Base-by-base conservation (phyloP, 2,888 invertebrate genomes). In the Sminthurinus aureus region DNA sequence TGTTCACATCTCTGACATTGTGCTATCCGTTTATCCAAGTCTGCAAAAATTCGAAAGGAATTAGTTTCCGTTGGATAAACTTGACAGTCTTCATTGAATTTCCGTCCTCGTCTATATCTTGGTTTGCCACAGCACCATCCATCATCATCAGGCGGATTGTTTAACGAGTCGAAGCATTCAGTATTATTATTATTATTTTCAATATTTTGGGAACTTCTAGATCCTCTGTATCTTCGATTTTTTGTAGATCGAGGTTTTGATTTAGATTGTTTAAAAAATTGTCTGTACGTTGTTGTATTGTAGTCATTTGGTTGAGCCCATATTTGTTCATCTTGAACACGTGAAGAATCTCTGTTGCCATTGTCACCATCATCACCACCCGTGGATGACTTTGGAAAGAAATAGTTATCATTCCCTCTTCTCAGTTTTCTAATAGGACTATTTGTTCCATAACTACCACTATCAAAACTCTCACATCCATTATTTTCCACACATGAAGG, bases 51-150 rank as follows among this genome's bases (percentile, higher is more conserved):
- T 38, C 58, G n/a, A 50, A 79, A 79, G 18, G 73, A 67, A 3
- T 22, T 24, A 11, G 13, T 22, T 58, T 73, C 52, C 4, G 26
- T 13, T 12, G 51, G 73, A 73, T 58, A 58, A 69, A 13, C 20
- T 24, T 73, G 73, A 73, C 58, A 73, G n/a, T 52, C 73, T 52
- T 51, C 73, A 51, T 81, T 38, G 67, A 79, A 81, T 52, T 50
- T 71, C 13, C 73, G 20, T 52, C 80, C 80, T 58, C 74, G n/a
- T 52, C 80, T n/a, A 52, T 73, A 81, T 73, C 80, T 81, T 18
- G 80, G 80, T 81, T 58, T 81, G 0, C 80, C 80, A 11, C 24
- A 20, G 51, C 80, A 73, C 73, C 80, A 81, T 52, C 73, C 80
- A 11, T 79, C 69, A 52, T 81, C 80, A 73, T 71, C 64, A 9